Evolutionary conservation across 2,113 vertebrate species (phyloP).

Genomic region (Nematolebias whitei): DNA sequence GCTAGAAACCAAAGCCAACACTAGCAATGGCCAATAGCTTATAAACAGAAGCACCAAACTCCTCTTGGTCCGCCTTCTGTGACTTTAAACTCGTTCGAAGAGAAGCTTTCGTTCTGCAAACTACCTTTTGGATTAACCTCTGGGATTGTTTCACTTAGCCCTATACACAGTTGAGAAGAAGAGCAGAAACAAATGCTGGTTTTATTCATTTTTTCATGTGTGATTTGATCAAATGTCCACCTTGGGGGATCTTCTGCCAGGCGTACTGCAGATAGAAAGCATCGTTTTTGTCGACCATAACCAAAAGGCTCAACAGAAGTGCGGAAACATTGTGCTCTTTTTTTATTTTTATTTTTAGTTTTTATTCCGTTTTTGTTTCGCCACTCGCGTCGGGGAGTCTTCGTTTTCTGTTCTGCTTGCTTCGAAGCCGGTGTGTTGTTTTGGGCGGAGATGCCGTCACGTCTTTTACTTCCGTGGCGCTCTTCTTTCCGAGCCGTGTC

Average conservation of each 20-base stretch:
- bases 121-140: conserved; percentile 99
- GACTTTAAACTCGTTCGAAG: conserved; percentile 99
- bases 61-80: conserved; percentile 94
- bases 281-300: conserved; percentile 86
- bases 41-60: conserved; percentile 93
- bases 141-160: conserved; percentile 98
- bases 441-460: conserved; percentile 83
- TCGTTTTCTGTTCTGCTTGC: conserved; percentile 77
- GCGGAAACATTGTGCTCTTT: conserved; percentile 94
- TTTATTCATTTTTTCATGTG: conserved; percentile 73
- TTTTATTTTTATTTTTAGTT: conserved; percentile 75
- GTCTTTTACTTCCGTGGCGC: conserved; percentile 76
- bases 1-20: conserved; percentile 99
- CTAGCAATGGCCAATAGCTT: conserved; percentile 99
- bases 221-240: conserved; percentile 90
- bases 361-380: conserved; percentile 25
- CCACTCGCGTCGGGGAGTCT: conserved; percentile 62
- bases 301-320: conserved; percentile 97
- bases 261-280: conserved; percentile 71
- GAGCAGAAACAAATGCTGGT: conserved; percentile 68
- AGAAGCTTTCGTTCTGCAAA: conserved; percentile 92
- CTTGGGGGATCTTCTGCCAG: conserved; percentile 83
- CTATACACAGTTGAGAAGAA: conserved; percentile 88
- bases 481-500: conserved; percentile 83
- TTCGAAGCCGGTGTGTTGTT: conserved; percentile 92